A percentile compares a stretch with the other conserved stretches of the same genome.
phyloP scores from a whole-genome alignment of 2,888 invertebrate species.

The Stenodera caucasica region DNA sequence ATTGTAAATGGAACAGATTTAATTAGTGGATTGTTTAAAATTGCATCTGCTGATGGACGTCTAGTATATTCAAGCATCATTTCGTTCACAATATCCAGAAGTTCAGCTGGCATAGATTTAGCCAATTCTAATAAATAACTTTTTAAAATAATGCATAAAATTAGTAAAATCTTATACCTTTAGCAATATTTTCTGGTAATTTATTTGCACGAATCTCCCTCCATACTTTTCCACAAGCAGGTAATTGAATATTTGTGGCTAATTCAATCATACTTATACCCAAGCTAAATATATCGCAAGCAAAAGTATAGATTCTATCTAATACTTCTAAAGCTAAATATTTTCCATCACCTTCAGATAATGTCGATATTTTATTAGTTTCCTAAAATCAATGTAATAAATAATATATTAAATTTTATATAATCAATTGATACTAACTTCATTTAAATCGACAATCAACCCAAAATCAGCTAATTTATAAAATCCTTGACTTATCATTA shows the following conservation, averaged over 20 bases:
- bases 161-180: constrained; percentile 31
- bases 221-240: constrained; percentile 70
- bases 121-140: background rate
- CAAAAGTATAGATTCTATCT: constrained; percentile 63
- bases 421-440: constrained; percentile 44
- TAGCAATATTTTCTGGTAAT: constrained; percentile 35
- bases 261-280: constrained; percentile 74
- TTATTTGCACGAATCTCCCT: constrained; percentile 52
- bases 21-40: constrained; percentile 32
- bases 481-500: constrained; percentile 66
- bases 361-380: constrained; percentile 50
- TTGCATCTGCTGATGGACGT: constrained; percentile 37
- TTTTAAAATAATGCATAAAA: background rate
- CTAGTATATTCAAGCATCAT: constrained; percentile 35
- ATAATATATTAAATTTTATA: constrained; percentile 6
- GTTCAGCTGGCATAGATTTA: constrained; percentile 19
- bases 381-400: constrained; percentile 47
- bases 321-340: constrained; percentile 76
- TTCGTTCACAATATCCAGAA: constrained; percentile 35
- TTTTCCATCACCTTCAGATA: constrained; percentile 73
- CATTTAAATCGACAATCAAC: constrained; percentile 65
- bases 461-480: constrained; percentile 80
- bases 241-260: constrained; percentile 70
- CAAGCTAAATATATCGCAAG: constrained; percentile 75
- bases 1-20: constrained; percentile 9